Percentiles rank a stretch among this genome's conserved stretches.
Conservation (phyloP, 2,113 vertebrate genomes). For the Cardinalis cardinalis region DNA sequence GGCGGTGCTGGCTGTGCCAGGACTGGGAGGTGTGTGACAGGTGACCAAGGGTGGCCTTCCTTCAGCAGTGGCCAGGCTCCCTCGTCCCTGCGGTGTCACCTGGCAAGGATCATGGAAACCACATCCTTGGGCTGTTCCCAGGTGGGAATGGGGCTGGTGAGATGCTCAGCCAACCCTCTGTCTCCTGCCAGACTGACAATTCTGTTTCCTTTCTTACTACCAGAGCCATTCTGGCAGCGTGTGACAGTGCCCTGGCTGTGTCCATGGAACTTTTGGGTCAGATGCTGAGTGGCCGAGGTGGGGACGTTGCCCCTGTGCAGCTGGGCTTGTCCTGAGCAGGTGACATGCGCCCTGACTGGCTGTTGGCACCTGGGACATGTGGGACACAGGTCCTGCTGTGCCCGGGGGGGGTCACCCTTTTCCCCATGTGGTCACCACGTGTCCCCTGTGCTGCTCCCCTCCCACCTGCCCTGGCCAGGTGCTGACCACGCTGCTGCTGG, state of each 20-base stretch:
- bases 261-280: accelerated
- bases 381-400: not conserved
- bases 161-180: accelerated
- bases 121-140: accelerated
- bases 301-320: not conserved
- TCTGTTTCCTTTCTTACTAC: accelerated
- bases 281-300: accelerated
- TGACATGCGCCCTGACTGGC: accelerated
- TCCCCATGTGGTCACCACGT: not conserved
- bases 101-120: not conserved
- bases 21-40: accelerated
- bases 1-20: accelerated
- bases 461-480: not conserved
- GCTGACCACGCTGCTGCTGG: not conserved
- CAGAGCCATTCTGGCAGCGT: not conserved
- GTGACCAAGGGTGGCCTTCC: not conserved
- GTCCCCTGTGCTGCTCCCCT: not conserved
- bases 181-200: not conserved
- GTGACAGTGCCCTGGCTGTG: accelerated
- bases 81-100: accelerated
- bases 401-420: not conserved
- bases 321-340: no score
- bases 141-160: not conserved
- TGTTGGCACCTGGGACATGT: not conserved
- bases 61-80: accelerated